Base-by-base conservation (phyloP, 2,113 vertebrate genomes). In the Glareola pratincola region DNA sequence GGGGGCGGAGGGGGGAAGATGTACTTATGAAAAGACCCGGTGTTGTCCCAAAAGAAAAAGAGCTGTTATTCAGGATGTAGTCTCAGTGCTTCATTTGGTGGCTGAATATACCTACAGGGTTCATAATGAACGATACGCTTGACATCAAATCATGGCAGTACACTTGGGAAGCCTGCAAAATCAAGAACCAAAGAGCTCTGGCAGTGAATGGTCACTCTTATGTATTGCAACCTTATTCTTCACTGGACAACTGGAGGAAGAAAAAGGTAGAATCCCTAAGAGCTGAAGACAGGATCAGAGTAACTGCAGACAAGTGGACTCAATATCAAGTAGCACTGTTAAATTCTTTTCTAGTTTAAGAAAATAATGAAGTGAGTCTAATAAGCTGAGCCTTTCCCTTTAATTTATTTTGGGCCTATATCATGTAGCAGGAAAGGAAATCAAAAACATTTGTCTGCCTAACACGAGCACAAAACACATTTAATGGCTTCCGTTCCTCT, bases 381-480 rank as follows among this genome's bases (percentile, higher is more conserved):
- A 84, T 72, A 94, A 94, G 11, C 19, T 48, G 39, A 72, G 21
- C 56, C 68, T 83, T 96, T 96, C 68, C 51, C 39, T 93, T 95
- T 76, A 95, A 91, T 88, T 88, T 90, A 79, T 94, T 94, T 68
- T 22, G n/a, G 48, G 64, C 30, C 39, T 81, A 1, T 84, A 92
- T 93, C 94, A 90, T 47, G 37, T 78, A 94, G 68, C 80, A 92
- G 48, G 60, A 94, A 95, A 95, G 95, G 94, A 97, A 97, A 96
- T 95, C 2, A 10, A 76, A 94, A 96, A 89, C 88, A 92, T 89
- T 96, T 94, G 68, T 74, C 88, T 94, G 85, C 43, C 76, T 71
- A 92, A 92, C 83, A 72, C 0, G 0, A 92, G 54, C 54, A 66
- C 37, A 94, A 80, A 96, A 92, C 34, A 60, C 68, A 75, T 77